Percentiles rank a stretch among this genome's conserved stretches.
Evolutionary conservation across 1,140 invertebrate genomes (phyloP).

Genomic region (Ctenoplectra terminalis): DNA sequence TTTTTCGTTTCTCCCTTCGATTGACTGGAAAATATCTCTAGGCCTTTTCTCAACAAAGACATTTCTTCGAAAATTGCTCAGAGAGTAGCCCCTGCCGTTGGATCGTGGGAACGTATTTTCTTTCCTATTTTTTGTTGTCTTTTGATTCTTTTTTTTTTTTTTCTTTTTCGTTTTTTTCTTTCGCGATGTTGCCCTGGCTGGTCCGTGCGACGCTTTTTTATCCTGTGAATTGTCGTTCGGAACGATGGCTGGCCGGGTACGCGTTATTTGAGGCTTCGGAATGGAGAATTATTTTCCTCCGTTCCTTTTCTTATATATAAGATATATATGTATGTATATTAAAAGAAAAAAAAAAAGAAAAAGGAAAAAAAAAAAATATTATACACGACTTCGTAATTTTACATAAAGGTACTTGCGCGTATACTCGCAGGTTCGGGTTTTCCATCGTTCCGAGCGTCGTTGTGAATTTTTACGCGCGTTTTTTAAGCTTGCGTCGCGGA

Average conservation of each 20-base stretch:
- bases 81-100: conserved; percentile 26
- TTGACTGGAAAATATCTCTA: conserved; percentile 38
- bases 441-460: neutral
- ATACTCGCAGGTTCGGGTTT: neutral
- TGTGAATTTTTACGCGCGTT: neutral
- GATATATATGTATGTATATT: neutral
- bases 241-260: conserved; percentile 3
- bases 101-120: conserved; percentile 30
- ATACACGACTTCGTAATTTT: conserved; percentile 14
- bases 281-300: neutral
- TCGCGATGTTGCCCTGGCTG: neutral
- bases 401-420: neutral
- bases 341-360: conserved; percentile 4
- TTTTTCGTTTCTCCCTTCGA: conserved; percentile 12
- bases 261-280: conserved; percentile 21
- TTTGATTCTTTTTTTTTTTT: neutral
- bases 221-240: conserved; percentile 11
- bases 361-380: conserved; percentile 11
- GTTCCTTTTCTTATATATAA: conserved; percentile 18
- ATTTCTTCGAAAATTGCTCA: conserved; percentile 53
- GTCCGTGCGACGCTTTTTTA: conserved; percentile 17
- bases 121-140: neutral
- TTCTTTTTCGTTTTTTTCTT: neutral
- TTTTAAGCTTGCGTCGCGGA: neutral
- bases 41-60: conserved; percentile 55